These are phyloP conservation scores for Micronycteris hirsuta DNA, from an alignment of 2,113 vertebrate species.

Conservation along the genomic window DNA sequence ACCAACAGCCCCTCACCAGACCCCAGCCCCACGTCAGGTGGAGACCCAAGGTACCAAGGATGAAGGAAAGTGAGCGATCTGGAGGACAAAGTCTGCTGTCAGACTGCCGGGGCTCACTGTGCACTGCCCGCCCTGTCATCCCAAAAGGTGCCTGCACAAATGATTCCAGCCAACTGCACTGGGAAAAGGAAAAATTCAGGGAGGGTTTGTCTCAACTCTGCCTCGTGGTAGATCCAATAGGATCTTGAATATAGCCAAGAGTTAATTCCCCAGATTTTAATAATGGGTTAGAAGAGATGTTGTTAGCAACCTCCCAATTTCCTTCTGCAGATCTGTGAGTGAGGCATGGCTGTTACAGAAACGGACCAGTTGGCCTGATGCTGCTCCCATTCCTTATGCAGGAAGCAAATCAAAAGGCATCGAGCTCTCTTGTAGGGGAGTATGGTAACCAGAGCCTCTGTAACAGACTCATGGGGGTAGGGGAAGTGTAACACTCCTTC, in stretches of 20 bases:
- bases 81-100: neutral
- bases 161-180: neutral
- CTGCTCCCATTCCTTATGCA: neutral
- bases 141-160: neutral
- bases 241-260: neutral
- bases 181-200: neutral
- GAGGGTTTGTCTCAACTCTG: neutral
- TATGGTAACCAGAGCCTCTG: neutral
- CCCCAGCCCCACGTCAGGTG: neutral
- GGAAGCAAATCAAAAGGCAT: neutral
- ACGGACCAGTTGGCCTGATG: neutral
- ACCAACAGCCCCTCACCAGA: neutral
- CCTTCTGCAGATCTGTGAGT: neutral
- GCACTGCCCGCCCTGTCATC: neutral
- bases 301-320: neutral
- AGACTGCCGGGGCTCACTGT: neutral
- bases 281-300: neutral
- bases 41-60: neutral
- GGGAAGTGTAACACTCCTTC: fast-evolving
- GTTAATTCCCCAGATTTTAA: neutral
- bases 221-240: neutral
- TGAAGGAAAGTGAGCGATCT: neutral
- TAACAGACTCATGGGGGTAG: neutral
- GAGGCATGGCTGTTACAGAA: neutral
- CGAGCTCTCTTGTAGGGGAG: neutral